Conservation (phyloP, 2,888 invertebrate species). For the Cheilosia urbana region DNA sequence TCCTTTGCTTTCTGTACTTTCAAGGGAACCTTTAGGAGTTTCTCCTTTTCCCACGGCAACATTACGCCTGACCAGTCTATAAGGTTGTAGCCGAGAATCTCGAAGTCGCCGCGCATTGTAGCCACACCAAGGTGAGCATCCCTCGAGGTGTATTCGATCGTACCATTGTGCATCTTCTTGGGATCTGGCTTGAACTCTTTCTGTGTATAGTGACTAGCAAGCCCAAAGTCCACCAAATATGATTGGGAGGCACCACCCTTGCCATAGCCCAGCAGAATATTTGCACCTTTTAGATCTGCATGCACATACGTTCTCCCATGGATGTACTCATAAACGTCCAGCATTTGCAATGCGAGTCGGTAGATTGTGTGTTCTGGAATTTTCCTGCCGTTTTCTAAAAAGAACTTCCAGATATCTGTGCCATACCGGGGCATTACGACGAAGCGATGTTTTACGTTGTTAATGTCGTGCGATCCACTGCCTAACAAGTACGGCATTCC, state of each 20-base stretch:
- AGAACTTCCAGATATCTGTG: slow-evolving; percentile 92
- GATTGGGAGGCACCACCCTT: slow-evolving; percentile 88
- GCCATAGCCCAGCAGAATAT: slow-evolving; percentile 91
- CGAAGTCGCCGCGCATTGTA: slow-evolving; percentile 96
- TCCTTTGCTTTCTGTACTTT: slow-evolving; percentile 89
- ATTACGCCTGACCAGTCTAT: slow-evolving; percentile 94
- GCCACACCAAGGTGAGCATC: slow-evolving; percentile 97
- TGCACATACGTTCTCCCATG: slow-evolving; percentile 96
- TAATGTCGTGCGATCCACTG: slow-evolving; percentile 91
- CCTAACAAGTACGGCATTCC: slow-evolving; percentile 87
- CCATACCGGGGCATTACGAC: slow-evolving; percentile 95
- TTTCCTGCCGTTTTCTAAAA: slow-evolving; percentile 87
- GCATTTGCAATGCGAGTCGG: slow-evolving; percentile 92
- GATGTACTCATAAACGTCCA: slow-evolving; percentile 96
- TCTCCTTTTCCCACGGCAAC: slow-evolving; percentile 92
- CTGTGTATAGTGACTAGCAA: slow-evolving; percentile 90
- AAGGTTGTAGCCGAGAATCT: slow-evolving; percentile 96
- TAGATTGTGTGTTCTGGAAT: slow-evolving; percentile 91
- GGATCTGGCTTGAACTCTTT: slow-evolving; percentile 95
- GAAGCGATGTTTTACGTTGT: slow-evolving; percentile 93
- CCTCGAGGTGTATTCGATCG: slow-evolving; percentile 97
- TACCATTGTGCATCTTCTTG: slow-evolving; percentile 97
- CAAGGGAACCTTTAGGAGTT: slow-evolving; percentile 85
- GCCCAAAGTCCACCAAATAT: slow-evolving; percentile 96
- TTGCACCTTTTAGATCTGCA: slow-evolving; percentile 97